Evolutionary conservation across 1,140 invertebrate genomes (phyloP), one percentile per base, ranked within the genome.

Genomic region (Camponotus pennsylvanicus): DNA sequence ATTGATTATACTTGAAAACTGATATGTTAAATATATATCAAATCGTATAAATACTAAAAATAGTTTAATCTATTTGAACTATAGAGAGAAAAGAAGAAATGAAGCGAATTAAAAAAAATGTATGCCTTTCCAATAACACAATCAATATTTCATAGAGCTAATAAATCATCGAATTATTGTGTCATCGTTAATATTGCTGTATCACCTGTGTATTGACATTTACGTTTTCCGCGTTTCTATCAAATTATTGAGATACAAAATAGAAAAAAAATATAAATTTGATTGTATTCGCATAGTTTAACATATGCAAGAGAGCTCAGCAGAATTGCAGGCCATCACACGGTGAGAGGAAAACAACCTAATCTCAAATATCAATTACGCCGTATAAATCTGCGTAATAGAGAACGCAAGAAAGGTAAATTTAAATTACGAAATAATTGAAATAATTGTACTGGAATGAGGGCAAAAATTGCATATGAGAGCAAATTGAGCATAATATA

Each of bases 301-400:
- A 61, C 27, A 45, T 40, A 18, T 59, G 37, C 11, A 34, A 37
- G 21, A 63, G 64, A 69, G n/a, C 37, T 21, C 3, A n/a, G 49
- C 69, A 18, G 32, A 55, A 6, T 27, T 34, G n/a, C 66, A 67
- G 27, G 34, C 5, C 2, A 13, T 57, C 27, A 42, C 37, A n/a
- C 49, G 15, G 40, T 61, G 57, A 83, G 32, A 71, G 79, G 42
- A 75, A 83, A 73, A 83, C 37, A 83, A 73, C 32, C n/a, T n/a
- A 61, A 83, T 75, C 55, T 75, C 55, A 27, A 75, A 55, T 82
- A 83, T 75, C 69, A 75, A 49, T 83, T 73, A 75, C 18, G 69
- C 15, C 27, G 18, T 8, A 34, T 45, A 75, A 49, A 83, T 83
- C n/a, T 83, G 32, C 69, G 59, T 83, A 83, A 83, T 83, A 27